phyloP scores from a whole-genome alignment of 92 coral and sea anemone genomes.

The Blastomussa wellsi region DNA sequence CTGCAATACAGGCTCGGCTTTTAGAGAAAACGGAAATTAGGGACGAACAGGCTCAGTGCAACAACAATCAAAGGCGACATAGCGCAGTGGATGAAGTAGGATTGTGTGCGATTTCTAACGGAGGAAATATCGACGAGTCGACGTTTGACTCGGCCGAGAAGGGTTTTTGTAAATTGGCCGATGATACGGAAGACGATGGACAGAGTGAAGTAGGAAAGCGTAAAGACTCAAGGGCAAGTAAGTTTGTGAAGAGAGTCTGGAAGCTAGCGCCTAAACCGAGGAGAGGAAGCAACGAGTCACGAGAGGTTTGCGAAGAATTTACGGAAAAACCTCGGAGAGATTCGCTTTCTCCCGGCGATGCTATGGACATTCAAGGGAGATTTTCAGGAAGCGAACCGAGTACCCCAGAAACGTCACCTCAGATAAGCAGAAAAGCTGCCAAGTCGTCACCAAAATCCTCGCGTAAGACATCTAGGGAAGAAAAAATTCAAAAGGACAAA shows the following conservation, averaged over 20 bases:
- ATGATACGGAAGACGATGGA: constrained; percentile 17
- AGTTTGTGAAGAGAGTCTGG: constrained; percentile 53
- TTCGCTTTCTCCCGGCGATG: constrained; percentile 48
- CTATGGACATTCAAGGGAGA: constrained; percentile 30
- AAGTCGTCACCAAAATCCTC: constrained; percentile 31
- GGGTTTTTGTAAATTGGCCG: background rate
- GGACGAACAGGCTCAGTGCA: constrained; percentile 21
- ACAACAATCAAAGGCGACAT: background rate
- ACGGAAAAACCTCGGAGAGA: constrained; percentile 44
- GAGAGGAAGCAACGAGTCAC: constrained; percentile 54
- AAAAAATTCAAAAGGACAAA: constrained; percentile 23
- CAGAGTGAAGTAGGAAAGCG: constrained; percentile 44
- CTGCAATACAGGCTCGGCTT: constrained; percentile 46
- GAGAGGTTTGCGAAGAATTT: constrained; percentile 18
- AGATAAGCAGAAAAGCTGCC: constrained; percentile 21
- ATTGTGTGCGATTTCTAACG: constrained; percentile 21
- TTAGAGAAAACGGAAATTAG: constrained; percentile 39
- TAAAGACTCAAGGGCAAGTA: constrained; percentile 61
- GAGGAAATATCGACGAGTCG: background rate
- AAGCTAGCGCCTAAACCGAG: constrained; percentile 43
- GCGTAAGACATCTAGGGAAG: constrained; percentile 50
- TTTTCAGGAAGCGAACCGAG: constrained; percentile 42
- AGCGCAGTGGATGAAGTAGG: background rate
- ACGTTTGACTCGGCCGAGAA: background rate
- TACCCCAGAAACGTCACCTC: constrained; percentile 68